These are phyloP conservation scores for Xestia xanthographa DNA, from an alignment of 2,888 invertebrate genomes.

Conservation along the genomic window DNA sequence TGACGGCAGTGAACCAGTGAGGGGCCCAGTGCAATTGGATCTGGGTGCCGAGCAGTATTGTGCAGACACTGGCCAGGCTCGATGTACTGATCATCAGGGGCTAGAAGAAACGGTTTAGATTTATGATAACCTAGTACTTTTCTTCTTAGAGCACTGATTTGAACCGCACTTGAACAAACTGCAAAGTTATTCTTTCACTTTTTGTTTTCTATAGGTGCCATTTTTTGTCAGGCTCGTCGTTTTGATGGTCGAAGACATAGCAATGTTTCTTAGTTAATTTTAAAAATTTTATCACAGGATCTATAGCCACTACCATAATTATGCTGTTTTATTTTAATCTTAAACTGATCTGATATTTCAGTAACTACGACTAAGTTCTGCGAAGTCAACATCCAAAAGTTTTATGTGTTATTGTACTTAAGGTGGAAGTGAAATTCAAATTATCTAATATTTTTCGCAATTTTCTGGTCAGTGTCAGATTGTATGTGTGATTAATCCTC, in stretches of 20 bases:
- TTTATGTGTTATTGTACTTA: neutral
- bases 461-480: too few relatives aligned
- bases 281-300: neutral
- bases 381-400: neutral
- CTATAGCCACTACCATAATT: neutral
- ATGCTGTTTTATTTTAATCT: neutral
- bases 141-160: neutral
- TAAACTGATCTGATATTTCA: neutral
- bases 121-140: slow-evolving; percentile 11
- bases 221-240: neutral
- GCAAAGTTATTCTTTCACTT: neutral
- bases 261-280: neutral
- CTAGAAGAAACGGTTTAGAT: slow-evolving; percentile 65
- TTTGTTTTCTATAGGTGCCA: neutral
- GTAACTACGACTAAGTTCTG: neutral
- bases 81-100: slow-evolving; percentile 76
- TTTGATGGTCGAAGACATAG: neutral
- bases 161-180: neutral
- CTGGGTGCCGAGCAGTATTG: slow-evolving; percentile 77
- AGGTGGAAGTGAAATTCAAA: too few relatives aligned
- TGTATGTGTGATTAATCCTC: too few relatives aligned
- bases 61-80: slow-evolving; percentile 74
- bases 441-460: too few relatives aligned
- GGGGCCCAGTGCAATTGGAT: slow-evolving; percentile 79
- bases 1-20: slow-evolving; percentile 79